Evolutionary conservation across 2,888 invertebrate species (phyloP), one percentile per base, ranked within the genome.

Genomic region (Orthosia gothica): DNA sequence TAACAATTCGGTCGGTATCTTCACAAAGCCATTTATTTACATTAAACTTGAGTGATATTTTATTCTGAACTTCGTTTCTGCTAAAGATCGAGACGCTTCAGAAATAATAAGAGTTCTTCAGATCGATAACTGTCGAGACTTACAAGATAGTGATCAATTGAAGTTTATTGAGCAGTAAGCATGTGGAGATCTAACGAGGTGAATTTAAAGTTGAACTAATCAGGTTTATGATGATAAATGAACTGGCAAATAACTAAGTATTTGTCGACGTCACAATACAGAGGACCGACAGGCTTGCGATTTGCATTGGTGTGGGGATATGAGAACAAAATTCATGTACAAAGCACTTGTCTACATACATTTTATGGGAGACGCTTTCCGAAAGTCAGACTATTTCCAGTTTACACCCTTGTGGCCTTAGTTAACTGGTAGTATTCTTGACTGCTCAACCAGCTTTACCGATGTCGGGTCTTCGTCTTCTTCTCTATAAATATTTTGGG

Each of bases 21-120:
- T 32, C 54, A 68, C 40, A 59, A 70, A 74, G 49, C 50, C 85
- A 81, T 84, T 84, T 64, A 74, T 84, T 76, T 73, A 81, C 63
- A 73, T 74, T 81, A 78, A 65, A 54, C 52, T 81, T 12, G 54
- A 20, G 69, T 62, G 54, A 69, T 76, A 55, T 78, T 83, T 86
- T 72, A 78, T 64, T 75, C 62, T 45, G 57, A 73, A 67, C 62
- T 68, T 65, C 11, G 16, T 20, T 68, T 76, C 50, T 50, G 52
- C 20, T 70, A 23, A 58, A 65, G 65, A 76, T 68, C 59, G 40
- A n/a, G 40, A 85, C 16, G 63, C 54, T 70, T 68, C 45, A 65
- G 52, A 68, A 55, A 76, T 76, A 82, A 68, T 65, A 78, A 78
- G 32, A 47, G 57, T 47, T 69, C 57, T 62, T 58, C n/a, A 68